Base-by-base conservation (phyloP, 2,113 vertebrate species). In the Bujurquina vittata region DNA sequence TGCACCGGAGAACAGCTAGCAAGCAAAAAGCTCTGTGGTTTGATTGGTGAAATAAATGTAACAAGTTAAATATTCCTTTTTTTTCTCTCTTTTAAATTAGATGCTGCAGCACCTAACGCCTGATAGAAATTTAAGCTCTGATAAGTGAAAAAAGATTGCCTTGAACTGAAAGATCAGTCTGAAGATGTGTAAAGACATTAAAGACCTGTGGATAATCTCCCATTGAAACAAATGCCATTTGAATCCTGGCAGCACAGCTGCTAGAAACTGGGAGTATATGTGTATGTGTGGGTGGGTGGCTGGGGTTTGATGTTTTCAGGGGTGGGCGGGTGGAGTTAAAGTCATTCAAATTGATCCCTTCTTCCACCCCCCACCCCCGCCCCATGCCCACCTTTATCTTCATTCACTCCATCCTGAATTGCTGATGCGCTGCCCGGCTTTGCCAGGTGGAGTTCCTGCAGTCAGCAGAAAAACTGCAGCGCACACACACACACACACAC, bases 401-500 rank as follows among this genome's bases (percentile, higher is more conserved):
- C 88, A 82, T 87, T 90, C 86, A 85, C 74, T 90, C 61, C 2
- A 7, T 79, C 63, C 61, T 43, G 67, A 78, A 84, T 9, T 89
- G 91, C 93, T 92, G 91, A 91, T 89, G 81, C 60, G 35, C 67
- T 1, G 49, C 5, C 11, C 82, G 12, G 60, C 75, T 62, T 72
- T 87, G 85, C 87, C 82, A 90, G 82, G 80, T 80, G 69, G 60
- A 90, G 81, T 69, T 85, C 87, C 88, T 83, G 85, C 85, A 88
- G 91, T 93, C 92, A 93, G 91, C 93, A 93, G 84, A 90, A 91
- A 80, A 83, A 86, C 88, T 88, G 89, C 89, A 90, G 83, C 74
- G 72, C 79, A 54, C 77, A 78, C 86, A 82, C 81, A 79, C 75
- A 65, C 77, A 78, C 86, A 82, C 81, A 79, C 75, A 65, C 52